phyloP scores from a whole-genome alignment of 2,888 invertebrate species.

The Melolontha melolontha region DNA sequence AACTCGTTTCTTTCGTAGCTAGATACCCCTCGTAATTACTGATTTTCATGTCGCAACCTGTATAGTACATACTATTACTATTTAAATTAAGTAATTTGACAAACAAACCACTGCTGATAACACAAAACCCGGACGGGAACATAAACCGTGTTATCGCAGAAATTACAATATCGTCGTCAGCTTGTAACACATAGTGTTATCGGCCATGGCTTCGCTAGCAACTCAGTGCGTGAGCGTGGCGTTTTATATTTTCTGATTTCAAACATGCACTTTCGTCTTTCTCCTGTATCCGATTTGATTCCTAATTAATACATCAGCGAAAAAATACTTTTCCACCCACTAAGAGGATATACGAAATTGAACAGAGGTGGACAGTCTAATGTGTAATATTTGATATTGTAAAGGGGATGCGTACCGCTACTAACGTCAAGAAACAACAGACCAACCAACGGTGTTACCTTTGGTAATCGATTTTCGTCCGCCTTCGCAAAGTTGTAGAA shows the following conservation, averaged over 20 bases:
- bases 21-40: too few relatives aligned
- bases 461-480: slow-evolving; percentile 60
- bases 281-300: too few relatives aligned
- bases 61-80: not conserved
- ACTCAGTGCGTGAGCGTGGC: not conserved
- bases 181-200: slow-evolving; percentile 20
- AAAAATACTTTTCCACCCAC: too few relatives aligned
- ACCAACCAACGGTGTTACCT: slow-evolving; percentile 46
- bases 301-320: too few relatives aligned
- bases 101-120: slow-evolving; percentile 41
- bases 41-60: too few relatives aligned
- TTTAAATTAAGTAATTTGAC: slow-evolving; percentile 28
- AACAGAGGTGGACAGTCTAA: not conserved
- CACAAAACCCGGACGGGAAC: slow-evolving; percentile 9
- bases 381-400: not conserved
- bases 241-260: slow-evolving; percentile 7
- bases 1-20: too few relatives aligned
- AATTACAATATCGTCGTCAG: slow-evolving; percentile 40
- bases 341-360: not conserved
- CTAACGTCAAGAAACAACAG: slow-evolving; percentile 42
- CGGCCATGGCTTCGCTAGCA: slow-evolving; percentile 22
- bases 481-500: slow-evolving; percentile 56
- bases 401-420: slow-evolving; percentile 9
- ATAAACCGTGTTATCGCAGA: slow-evolving; percentile 26
- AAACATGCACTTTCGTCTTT: too few relatives aligned